phyloP scores from a whole-genome alignment of 2,113 vertebrate species.

The Prinia subflava region DNA sequence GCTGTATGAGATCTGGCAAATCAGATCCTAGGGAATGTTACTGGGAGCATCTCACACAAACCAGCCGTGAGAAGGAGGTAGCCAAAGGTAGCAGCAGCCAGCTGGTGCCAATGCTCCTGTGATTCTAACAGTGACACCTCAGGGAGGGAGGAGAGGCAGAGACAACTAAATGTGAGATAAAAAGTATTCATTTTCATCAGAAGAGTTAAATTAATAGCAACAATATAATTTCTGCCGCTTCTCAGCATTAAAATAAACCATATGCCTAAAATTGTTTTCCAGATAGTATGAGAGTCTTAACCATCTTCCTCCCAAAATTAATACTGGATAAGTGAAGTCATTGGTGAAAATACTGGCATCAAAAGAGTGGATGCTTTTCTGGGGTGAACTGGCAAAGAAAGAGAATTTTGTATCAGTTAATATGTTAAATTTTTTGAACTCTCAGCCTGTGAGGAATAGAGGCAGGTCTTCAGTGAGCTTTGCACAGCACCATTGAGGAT shows the following conservation, averaged over 20 bases:
- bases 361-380: background rate
- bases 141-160: background rate
- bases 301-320: fast-evolving
- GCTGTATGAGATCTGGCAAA: background rate
- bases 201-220: background rate
- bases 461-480: background rate
- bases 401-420: background rate
- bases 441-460: background rate
- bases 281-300: background rate
- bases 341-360: background rate
- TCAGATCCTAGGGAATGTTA: background rate
- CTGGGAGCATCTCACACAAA: fast-evolving
- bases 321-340: background rate
- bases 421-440: background rate
- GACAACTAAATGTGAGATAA: background rate
- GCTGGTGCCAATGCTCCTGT: background rate
- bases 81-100: background rate
- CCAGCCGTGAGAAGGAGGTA: fast-evolving
- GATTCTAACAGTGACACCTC: background rate
- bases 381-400: background rate
- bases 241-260: background rate
- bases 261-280: background rate
- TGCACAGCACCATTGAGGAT: fast-evolving
- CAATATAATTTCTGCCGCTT: background rate
- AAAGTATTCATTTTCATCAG: background rate